Base-by-base conservation (phyloP, 2,888 invertebrate genomes). In the Blastobasis adustella region DNA sequence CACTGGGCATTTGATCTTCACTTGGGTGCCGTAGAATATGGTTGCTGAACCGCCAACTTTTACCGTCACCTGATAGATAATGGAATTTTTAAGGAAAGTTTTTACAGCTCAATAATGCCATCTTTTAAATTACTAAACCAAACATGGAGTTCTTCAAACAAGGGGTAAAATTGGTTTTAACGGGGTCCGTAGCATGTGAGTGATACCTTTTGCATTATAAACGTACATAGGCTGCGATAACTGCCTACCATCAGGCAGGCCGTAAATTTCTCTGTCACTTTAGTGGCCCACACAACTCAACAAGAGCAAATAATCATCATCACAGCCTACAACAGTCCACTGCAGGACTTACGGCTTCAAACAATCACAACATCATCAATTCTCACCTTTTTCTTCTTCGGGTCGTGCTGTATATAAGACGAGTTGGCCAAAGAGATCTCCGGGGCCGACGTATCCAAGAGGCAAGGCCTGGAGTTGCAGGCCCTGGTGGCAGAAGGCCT, bases 1-100 rank as follows among this genome's bases (percentile, higher is more conserved):
- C 36, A 96, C 96, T 0, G 98, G 98, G 71, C 98, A 98, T 73
- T 97, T 96, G 61, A 98, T 96, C 83, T 97, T 97, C 54, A 98
- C 93, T 68, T 95, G 95, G 0, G 97, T 96, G 6, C 97, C 98
- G 65, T 95, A 93, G 86, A 95, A 97, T 47, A 98, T 93, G 1
- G 94, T 94, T 0, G 97, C 98, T 1, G 93, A 93, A 0, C 97
- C 98, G 0, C 97, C 98, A 0, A 98, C 94, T 79, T 95, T 96
- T 0, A 98, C 89, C 1, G 94, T 93, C 9, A 96, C 92, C 81
- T 91, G 70, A 46, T 49, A 46, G 4, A n/a, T n/a, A n/a, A n/a
- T n/a, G n/a, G n/a, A n/a, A n/a, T n/a, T n/a, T 37, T 37, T 51
- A 36, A 37, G 42, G n/a, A 42, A 41, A 53, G 44, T 43, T 51